These are phyloP conservation scores for Suncus etruscus DNA, from an alignment of 2,113 vertebrate species.

Conservation along the genomic window DNA sequence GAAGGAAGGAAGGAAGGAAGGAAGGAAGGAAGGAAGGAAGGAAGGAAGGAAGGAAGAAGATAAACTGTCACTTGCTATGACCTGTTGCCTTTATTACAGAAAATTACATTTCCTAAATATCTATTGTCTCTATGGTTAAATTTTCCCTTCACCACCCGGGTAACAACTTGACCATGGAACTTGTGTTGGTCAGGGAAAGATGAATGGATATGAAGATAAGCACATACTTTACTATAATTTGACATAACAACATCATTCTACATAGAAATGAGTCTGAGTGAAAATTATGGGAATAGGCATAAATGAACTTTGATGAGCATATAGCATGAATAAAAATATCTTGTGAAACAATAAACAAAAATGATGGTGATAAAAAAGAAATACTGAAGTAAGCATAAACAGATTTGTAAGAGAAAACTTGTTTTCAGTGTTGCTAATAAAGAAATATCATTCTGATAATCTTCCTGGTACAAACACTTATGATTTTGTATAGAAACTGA, in stretches of 20 bases:
- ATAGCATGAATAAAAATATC: neutral
- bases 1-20: no score
- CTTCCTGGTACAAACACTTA: no score
- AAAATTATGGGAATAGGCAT: neutral
- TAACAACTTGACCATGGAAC: neutral
- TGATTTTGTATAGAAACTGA: neutral
- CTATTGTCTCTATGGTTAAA: neutral
- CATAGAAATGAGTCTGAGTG: neutral
- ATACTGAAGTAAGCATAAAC: neutral
- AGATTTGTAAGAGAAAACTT: neutral
- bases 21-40: no score
- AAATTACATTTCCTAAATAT: neutral
- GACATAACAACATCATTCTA: neutral
- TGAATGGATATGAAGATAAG: neutral
- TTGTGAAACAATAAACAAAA: neutral
- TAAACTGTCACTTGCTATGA: neutral
- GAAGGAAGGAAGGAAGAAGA: no score
- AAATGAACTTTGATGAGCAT: neutral
- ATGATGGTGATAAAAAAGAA: slow-evolving; percentile 29
- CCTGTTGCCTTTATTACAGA: neutral
- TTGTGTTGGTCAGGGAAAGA: neutral
- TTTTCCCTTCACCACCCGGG: neutral
- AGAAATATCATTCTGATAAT: neutral
- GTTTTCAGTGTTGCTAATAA: neutral
- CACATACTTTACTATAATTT: neutral